Percentiles rank a stretch among this genome's conserved stretches.
Evolutionary conservation across 2,113 vertebrate genomes (phyloP).

Genomic region (Halichoeres trimaculatus): DNA sequence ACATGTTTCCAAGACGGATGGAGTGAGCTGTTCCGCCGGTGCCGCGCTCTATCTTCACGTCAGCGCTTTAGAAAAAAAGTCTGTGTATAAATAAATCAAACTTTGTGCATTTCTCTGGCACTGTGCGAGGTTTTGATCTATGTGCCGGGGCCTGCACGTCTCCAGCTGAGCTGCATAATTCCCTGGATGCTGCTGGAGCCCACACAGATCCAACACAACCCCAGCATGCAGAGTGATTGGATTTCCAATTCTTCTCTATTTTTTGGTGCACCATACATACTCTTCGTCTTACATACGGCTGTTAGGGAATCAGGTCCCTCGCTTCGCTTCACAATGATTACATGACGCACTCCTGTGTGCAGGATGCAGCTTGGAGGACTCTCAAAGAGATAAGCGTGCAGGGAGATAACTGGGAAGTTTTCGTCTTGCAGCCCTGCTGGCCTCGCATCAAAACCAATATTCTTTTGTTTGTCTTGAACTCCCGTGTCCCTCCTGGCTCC

Average conservation of each 20-base stretch:
- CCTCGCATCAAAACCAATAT: conserved; percentile 42
- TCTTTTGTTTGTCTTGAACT: conserved; percentile 23
- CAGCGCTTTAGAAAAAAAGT: not conserved
- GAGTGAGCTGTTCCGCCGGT: conserved; percentile 17
- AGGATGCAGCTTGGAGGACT: conserved; percentile 46
- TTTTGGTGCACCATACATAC: not conserved
- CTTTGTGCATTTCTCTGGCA: conserved; percentile 22
- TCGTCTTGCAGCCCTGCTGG: conserved; percentile 21
- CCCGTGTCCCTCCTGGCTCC: not conserved
- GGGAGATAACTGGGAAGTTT: conserved; percentile 43
- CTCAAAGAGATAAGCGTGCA: conserved; percentile 51
- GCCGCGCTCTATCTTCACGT: conserved; percentile 11
- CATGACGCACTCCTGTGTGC: conserved; percentile 33
- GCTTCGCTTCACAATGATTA: conserved; percentile 51
- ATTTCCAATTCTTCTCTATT: conserved; percentile 55
- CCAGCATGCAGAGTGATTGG: conserved; percentile 57
- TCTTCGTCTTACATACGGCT: conserved; percentile 8
- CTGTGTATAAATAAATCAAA: not conserved
- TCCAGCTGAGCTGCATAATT: conserved; percentile 60
- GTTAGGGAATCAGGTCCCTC: conserved; percentile 23
- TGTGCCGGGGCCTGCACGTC: conserved; percentile 36
- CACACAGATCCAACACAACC: conserved; percentile 46
- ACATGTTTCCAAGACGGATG: conserved; percentile 11
- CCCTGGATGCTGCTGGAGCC: conserved; percentile 53
- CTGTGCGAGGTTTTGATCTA: conserved; percentile 45